Evolutionary conservation across 2,113 vertebrate genomes (phyloP).

Genomic region (Rhynchomys soricoides): DNA sequence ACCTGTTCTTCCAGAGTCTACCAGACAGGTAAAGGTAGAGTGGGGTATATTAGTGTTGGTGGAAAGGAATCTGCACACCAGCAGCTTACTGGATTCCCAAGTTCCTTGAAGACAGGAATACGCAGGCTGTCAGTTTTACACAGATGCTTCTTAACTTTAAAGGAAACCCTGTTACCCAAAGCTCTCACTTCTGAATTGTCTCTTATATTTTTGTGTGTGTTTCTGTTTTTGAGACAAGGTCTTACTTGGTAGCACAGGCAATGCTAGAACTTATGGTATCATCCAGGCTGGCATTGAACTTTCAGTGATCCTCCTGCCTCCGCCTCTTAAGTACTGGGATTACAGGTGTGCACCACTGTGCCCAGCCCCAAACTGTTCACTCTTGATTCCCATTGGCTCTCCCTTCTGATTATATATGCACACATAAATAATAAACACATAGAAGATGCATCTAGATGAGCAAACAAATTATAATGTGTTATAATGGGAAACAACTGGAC

Average conservation of each 20-base stretch:
- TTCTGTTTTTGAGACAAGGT: not conserved
- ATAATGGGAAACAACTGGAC: constrained; percentile 23
- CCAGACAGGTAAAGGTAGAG: not conserved
- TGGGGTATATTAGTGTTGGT: not conserved
- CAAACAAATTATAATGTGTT: not conserved
- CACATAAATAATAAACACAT: not conserved
- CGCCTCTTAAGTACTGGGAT: not conserved
- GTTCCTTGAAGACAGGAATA: not conserved
- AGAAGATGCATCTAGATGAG: not conserved
- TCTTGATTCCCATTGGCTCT: not conserved
- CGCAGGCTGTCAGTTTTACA: not conserved
- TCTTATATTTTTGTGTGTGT: not conserved
- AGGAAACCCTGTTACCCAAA: not conserved
- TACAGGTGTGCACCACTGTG: not conserved
- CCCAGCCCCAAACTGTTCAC: not conserved
- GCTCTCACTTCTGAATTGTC: not conserved
- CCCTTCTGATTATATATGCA: not conserved
- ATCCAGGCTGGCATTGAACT: not conserved
- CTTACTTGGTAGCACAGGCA: not conserved
- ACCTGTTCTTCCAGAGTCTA: not conserved
- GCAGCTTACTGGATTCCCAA: not conserved
- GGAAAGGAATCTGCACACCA: not conserved
- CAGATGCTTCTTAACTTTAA: not conserved
- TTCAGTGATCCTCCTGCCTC: not conserved
- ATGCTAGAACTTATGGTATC: not conserved